Base-by-base conservation (phyloP, 2,888 invertebrate species). In the Sipha maydis region DNA sequence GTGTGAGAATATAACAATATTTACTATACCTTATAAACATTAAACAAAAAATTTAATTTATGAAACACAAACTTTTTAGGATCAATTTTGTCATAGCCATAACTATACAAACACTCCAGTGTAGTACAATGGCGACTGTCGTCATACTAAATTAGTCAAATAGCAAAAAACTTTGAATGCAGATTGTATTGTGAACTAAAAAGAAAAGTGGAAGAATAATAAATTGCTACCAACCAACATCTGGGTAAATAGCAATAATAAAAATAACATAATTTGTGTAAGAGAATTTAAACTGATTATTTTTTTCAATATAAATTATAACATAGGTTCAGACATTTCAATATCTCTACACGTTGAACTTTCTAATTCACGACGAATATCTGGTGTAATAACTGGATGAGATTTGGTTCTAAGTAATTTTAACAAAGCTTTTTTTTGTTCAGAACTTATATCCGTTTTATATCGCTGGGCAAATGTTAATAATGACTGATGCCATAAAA, bases 401-500 rank as follows among this genome's bases (percentile, higher is more conserved):
- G 92, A 93, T 90, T 98, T 96, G 91, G 94, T 94, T 85, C 94
- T 94, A 34, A 98, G 91, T 73, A 99, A 93, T 90, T 95, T 95
- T 80, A 97, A 92, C 78, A 99, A 92, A 0, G 96, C 95, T 91
- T 98, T 97, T 91, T 95, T 95, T 92, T 99, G 99, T 91, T 99
- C 99, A 3, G 95, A 94, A 71, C 97, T 97, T 90, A 99, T 95
- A 92, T 99, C 98, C 89, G 96, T 95, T 92, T 99, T 99, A 92
- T 99, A 99, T 82, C 98, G 94, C 92, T 99, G 98, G 0, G 96
- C 96, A 93, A 99, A 98, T 9, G 98, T 96, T 86, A 99, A 93
- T 71, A 99, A 93, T 75, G 97, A 95, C 92, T 99, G 99, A 92
- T 99, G 99, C 99, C 99, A 99, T 89, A 99, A 92, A 8, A 99